A percentile compares a stretch with the other conserved stretches of the same genome.
Conservation (phyloP, 37 sponge, comb jelly and placozoan genomes). For the Beroe ovata region DNA sequence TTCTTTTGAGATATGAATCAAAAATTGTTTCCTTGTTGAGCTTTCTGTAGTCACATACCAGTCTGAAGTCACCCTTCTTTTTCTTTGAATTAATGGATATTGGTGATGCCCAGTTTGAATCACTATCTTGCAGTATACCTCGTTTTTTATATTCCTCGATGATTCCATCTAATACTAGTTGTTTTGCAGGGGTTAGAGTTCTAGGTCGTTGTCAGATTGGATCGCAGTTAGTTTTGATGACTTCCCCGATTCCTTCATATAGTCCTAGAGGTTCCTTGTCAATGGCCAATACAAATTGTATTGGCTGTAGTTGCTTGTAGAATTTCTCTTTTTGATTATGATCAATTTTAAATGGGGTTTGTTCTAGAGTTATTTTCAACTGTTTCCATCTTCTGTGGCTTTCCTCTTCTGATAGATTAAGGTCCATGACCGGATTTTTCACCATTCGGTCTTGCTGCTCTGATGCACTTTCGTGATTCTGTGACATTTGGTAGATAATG, state of each 20-base stretch:
- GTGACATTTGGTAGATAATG: background rate
- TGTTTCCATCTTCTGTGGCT: background rate
- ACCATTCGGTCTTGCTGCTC: background rate
- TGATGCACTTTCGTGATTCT: background rate
- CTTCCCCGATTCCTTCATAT: background rate
- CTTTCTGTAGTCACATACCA: conserved; percentile 70
- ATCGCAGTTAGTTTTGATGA: background rate
- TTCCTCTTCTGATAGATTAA: background rate
- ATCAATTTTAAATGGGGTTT: background rate
- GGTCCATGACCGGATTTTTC: background rate
- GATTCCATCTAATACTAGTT: background rate
- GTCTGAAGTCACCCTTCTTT: conserved; percentile 61
- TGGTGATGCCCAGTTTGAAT: conserved; percentile 70
- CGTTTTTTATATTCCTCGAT: background rate
- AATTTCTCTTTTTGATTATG: background rate
- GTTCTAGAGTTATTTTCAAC: background rate
- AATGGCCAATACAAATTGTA: background rate
- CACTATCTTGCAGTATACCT: background rate
- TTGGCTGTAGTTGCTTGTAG: background rate
- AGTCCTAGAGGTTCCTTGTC: background rate
- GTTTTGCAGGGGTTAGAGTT: background rate
- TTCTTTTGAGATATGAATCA: conserved; percentile 79
- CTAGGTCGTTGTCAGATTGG: background rate
- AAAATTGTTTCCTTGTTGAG: conserved; percentile 69
- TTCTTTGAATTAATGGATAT: conserved; percentile 61